phyloP scores from a whole-genome alignment of 2,888 invertebrate species.

The Cephus rjabovi region DNA sequence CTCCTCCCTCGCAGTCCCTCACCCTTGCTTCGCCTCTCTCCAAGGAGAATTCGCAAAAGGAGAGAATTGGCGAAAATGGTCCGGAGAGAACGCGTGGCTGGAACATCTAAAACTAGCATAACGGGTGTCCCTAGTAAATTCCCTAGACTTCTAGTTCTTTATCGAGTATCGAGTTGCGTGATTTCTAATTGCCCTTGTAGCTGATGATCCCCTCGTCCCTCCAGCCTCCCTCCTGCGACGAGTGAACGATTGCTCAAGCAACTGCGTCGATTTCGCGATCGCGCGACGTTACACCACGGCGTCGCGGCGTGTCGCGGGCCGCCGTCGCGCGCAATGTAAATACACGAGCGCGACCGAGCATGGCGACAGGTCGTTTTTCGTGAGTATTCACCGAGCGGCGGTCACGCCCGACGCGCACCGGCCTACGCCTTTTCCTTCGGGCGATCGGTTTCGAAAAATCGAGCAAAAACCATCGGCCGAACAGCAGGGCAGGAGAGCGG shows the following conservation, averaged over 20 bases:
- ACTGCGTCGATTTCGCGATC: neutral
- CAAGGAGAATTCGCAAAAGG: neutral
- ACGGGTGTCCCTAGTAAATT: neutral
- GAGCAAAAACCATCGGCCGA: conserved; percentile 30
- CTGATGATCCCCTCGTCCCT: neutral
- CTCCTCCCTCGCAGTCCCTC: conserved; percentile 13
- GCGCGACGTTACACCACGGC: conserved; percentile 5
- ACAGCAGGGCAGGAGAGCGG: neutral
- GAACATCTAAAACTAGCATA: neutral
- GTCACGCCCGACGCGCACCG: conserved; percentile 47
- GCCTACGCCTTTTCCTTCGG: conserved; percentile 44
- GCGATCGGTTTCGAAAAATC: conserved; percentile 49
- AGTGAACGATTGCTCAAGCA: neutral
- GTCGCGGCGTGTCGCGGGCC: conserved; percentile 14
- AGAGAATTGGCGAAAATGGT: conserved; percentile 2
- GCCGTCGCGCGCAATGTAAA: conserved; percentile 43
- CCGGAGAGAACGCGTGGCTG: neutral
- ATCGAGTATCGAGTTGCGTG: neutral
- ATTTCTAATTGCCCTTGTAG: neutral
- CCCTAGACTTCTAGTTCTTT: neutral
- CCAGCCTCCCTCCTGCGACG: neutral
- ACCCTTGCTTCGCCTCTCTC: neutral
- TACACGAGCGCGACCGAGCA: conserved; percentile 49
- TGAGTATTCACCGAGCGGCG: conserved; percentile 46
- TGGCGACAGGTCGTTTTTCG: conserved; percentile 49